Conservation (phyloP, 2,113 vertebrate species). For the Bubo scandiacus region DNA sequence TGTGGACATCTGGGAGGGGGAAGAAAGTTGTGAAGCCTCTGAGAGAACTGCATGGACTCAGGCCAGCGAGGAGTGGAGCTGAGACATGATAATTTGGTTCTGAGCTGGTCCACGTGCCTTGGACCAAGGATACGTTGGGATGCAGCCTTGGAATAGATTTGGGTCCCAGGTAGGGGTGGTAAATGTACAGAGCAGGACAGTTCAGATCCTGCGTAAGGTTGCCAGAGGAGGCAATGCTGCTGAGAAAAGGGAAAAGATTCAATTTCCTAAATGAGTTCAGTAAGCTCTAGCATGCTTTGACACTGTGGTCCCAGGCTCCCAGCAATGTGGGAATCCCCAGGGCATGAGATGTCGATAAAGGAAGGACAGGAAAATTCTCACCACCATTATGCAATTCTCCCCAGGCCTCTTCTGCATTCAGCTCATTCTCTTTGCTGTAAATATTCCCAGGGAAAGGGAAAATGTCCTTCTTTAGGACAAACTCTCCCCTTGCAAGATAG, state of each 20-base stretch:
- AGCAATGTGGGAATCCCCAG: background rate
- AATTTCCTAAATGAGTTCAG: background rate
- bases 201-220: background rate
- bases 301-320: background rate
- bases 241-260: background rate
- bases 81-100: background rate
- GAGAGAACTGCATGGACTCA: background rate
- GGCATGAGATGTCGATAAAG: accelerated
- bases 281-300: background rate
- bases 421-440: background rate
- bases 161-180: background rate
- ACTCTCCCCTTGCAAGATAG: background rate
- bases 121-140: background rate
- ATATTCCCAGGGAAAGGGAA: background rate
- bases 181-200: background rate
- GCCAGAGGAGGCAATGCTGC: background rate
- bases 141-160: background rate
- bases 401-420: background rate
- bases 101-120: background rate
- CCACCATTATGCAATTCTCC: background rate
- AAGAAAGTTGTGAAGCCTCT: background rate
- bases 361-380: background rate
- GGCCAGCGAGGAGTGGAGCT: background rate
- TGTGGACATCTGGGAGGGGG: background rate
- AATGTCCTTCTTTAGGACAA: background rate